Percentiles rank a stretch among this genome's conserved stretches.
Conservation (phyloP, 1,140 invertebrate genomes). For the Listronotus oregonensis region DNA sequence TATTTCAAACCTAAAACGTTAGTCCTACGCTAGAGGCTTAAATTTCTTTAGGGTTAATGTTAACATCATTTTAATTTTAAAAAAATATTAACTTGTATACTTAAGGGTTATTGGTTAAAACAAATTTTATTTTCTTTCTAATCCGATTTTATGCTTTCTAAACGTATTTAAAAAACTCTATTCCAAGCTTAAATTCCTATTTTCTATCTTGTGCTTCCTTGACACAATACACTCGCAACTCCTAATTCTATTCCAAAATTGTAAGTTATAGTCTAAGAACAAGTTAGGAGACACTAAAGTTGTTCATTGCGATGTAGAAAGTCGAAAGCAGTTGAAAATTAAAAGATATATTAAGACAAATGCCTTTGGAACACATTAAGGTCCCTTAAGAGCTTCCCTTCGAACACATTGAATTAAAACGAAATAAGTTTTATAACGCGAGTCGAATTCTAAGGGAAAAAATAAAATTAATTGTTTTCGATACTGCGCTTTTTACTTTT, state of each 20-base stretch:
- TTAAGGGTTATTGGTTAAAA: too few species aligned
- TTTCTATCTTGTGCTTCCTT: neutral
- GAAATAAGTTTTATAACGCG: constrained; percentile 14
- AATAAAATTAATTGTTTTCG: constrained; percentile 7
- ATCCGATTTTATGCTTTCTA: too few species aligned
- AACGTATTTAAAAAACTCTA: too few species aligned
- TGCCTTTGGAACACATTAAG: constrained; percentile 12
- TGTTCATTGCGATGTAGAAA: constrained; percentile 2
- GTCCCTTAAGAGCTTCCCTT: constrained; percentile 5
- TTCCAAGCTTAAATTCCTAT: too few species aligned
- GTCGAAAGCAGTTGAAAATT: constrained; percentile 9
- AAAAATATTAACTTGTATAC: too few species aligned
- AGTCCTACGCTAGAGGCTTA: too few species aligned
- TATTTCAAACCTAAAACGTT: too few species aligned
- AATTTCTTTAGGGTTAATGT: too few species aligned
- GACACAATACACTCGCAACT: constrained; percentile 5
- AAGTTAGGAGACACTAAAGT: constrained; percentile 12
- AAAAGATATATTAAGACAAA: constrained; percentile 17
- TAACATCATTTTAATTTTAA: too few species aligned
- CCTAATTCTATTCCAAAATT: neutral
- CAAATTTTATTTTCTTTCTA: too few species aligned
- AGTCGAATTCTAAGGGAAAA: neutral
- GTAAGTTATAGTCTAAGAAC: constrained; percentile 8
- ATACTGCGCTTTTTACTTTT: neutral
- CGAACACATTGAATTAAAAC: constrained; percentile 2